These are phyloP conservation scores for Melanocharis versteri DNA, from an alignment of 2,113 vertebrate genomes.

Conservation along the genomic window DNA sequence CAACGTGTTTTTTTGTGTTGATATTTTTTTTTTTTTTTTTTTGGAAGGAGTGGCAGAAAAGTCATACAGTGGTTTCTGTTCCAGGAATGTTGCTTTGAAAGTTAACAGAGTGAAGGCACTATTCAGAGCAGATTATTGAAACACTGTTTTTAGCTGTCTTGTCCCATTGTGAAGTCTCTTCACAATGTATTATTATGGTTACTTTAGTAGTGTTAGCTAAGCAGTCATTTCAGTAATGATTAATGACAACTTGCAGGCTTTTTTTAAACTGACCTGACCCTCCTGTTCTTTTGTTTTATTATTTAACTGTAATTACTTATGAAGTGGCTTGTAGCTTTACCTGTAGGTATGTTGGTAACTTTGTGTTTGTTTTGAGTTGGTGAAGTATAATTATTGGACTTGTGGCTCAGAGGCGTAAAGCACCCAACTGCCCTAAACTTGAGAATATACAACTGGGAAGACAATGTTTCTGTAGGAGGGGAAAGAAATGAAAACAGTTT, in stretches of 20 bases:
- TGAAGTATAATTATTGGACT: neutral
- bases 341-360: neutral
- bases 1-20: neutral
- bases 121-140: neutral
- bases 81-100: slow-evolving; percentile 37
- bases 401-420: neutral
- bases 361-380: neutral
- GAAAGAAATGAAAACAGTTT: neutral
- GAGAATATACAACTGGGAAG: neutral
- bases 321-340: neutral
- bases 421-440: neutral
- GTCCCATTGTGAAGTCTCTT: neutral
- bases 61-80: slow-evolving; percentile 39
- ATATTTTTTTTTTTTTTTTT: neutral
- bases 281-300: neutral
- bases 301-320: neutral
- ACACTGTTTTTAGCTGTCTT: neutral
- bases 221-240: neutral
- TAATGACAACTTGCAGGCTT: neutral
- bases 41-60: slow-evolving; percentile 13
- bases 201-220: neutral
- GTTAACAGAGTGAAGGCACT: neutral
- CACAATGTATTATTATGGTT: too few relatives aligned
- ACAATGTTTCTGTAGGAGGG: neutral
- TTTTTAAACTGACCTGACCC: neutral